Percentiles rank a stretch among this genome's conserved stretches.
phyloP scores from a whole-genome alignment of 2,888 invertebrate genomes.

The Crocallis elinguaria region DNA sequence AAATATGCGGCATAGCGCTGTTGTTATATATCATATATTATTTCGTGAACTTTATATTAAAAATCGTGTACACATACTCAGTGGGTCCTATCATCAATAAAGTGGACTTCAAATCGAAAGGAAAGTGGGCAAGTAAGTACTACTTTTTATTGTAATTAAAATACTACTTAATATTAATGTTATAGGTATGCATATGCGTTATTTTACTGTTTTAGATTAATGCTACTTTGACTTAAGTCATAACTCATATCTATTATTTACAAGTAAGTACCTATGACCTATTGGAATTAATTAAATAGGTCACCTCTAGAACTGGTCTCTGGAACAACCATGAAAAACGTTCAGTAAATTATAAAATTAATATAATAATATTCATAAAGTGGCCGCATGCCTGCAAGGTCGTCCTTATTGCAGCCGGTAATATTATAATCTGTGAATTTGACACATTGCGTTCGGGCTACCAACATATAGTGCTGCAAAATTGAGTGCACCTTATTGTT shows the following conservation, averaged over 20 bases:
- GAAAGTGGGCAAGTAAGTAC: constrained; percentile 92
- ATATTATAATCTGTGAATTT: too few species aligned
- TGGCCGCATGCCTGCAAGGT: too few species aligned
- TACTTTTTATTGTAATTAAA: neutral
- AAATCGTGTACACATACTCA: constrained; percentile 66
- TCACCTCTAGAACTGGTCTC: neutral
- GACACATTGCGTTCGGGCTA: too few species aligned
- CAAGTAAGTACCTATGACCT: neutral
- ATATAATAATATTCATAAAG: too few species aligned
- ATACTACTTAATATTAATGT: neutral
- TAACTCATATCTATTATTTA: too few species aligned
- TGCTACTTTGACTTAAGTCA: too few species aligned
- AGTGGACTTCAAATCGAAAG: constrained; percentile 88
- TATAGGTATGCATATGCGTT: neutral
- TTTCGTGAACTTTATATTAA: constrained; percentile 52
- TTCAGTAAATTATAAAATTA: too few species aligned
- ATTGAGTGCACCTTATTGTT: too few species aligned
- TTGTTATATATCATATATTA: constrained; percentile 59
- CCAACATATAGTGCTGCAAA: too few species aligned
- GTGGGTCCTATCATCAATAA: constrained; percentile 83
- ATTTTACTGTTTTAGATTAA: too few species aligned
- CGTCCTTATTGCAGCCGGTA: too few species aligned
- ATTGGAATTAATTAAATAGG: neutral
- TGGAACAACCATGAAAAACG: too few species aligned
- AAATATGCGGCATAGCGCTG: constrained; percentile 77